Evolutionary conservation across 2,888 invertebrate species (phyloP).

Genomic region (Blastobasis lacticolella): DNA sequence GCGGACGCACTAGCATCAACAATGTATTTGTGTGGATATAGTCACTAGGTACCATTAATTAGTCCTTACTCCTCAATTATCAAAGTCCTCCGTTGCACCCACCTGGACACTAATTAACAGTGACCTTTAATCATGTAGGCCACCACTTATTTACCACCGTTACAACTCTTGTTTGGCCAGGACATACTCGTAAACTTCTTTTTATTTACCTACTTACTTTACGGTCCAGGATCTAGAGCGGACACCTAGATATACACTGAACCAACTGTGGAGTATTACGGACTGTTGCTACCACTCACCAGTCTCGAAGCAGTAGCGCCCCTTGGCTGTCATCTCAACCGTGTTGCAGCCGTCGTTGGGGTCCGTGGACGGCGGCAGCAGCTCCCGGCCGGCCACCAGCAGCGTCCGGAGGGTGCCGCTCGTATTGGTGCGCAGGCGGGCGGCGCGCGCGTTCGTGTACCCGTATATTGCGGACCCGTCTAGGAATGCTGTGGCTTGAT

Average conservation of each 20-base stretch:
- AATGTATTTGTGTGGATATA: no score
- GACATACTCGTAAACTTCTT: no score
- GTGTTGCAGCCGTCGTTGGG: conserved; percentile 86
- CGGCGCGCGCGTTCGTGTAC: conserved; percentile 62
- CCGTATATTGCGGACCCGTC: conserved; percentile 92
- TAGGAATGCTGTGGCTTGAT: conserved; percentile 88
- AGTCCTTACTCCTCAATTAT: no score
- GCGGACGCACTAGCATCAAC: no score
- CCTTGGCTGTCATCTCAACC: conserved; percentile 76
- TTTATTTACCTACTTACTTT: no score
- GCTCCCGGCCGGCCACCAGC: conserved; percentile 76
- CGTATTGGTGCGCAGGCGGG: conserved; percentile 57
- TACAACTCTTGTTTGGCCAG: no score
- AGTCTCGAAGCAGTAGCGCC: conserved; percentile 87
- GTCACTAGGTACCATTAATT: no score
- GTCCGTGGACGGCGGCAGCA: conserved; percentile 82
- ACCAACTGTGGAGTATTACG: neutral
- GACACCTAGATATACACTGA: neutral
- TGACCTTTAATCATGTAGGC: no score
- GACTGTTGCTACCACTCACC: conserved; percentile 47
- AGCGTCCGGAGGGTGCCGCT: conserved; percentile 80
- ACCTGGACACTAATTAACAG: no score
- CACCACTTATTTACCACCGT: no score
- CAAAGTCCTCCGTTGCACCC: no score
- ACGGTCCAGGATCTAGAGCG: no score